Evolutionary conservation across 2,113 vertebrate species (phyloP).

Genomic region (Coreoperca whiteheadi): DNA sequence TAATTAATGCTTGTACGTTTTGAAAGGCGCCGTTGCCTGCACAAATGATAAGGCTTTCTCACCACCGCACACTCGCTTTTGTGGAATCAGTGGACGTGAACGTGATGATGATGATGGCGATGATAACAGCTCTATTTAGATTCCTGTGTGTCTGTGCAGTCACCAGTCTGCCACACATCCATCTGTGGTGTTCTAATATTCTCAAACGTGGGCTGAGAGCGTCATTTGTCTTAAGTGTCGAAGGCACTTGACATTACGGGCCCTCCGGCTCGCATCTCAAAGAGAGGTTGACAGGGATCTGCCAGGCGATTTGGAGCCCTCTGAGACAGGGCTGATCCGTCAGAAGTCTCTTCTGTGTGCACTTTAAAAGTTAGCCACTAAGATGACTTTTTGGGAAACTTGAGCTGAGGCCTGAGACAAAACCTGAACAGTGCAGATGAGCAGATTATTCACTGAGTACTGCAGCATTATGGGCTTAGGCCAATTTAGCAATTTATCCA

Average conservation of each 20-base stretch:
- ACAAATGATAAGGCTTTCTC: constrained; percentile 50
- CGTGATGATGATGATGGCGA: constrained; percentile 44
- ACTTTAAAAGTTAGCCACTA: constrained; percentile 61
- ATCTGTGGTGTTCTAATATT: constrained; percentile 53
- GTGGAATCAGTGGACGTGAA: constrained; percentile 51
- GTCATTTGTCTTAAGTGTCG: constrained; percentile 75
- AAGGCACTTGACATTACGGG: constrained; percentile 71
- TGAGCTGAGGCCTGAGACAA: constrained; percentile 18
- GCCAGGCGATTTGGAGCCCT: constrained; percentile 35
- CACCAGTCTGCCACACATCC: constrained; percentile 33
- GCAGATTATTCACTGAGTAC: constrained; percentile 50
- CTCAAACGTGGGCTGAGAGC: constrained; percentile 46
- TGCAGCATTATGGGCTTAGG: constrained; percentile 50
- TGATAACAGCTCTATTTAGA: constrained; percentile 63
- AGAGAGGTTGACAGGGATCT: constrained; percentile 57
- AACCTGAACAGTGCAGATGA: constrained; percentile 22
- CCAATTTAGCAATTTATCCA: constrained; percentile 61
- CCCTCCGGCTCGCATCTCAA: constrained; percentile 58
- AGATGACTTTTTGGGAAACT: constrained; percentile 56
- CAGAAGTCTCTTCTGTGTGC: constrained; percentile 28
- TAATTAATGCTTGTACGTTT: constrained; percentile 78
- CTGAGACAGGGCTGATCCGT: constrained; percentile 55
- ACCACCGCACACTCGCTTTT: constrained; percentile 36
- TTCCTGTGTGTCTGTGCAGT: constrained; percentile 39
- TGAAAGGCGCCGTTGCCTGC: constrained; percentile 47